Percentiles rank a stretch among this genome's conserved stretches.
Evolutionary conservation across 2,888 invertebrate genomes (phyloP).

Genomic region (Augiades crinisus): DNA sequence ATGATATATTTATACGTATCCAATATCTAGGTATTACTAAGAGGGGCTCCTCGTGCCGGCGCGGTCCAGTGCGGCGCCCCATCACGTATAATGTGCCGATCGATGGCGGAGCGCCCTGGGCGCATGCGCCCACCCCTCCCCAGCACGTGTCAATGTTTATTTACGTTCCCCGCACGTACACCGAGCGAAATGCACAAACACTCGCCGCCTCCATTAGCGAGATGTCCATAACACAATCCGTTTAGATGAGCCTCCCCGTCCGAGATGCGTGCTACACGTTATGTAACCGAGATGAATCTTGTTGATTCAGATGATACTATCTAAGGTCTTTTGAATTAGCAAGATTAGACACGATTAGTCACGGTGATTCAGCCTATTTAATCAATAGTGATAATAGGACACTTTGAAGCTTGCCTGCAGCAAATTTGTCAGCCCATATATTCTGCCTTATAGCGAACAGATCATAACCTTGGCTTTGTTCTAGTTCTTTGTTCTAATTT

Average conservation of each 20-base stretch:
- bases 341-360: too few species aligned
- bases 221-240: slow-evolving; percentile 1
- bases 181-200: slow-evolving; percentile 26
- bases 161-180: slow-evolving; percentile 65
- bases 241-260: neutral
- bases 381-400: too few species aligned
- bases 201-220: slow-evolving; percentile 15
- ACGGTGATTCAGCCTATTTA: too few species aligned
- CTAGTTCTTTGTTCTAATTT: too few species aligned
- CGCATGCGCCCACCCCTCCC: slow-evolving; percentile 62
- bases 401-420: too few species aligned
- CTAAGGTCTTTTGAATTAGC: too few species aligned
- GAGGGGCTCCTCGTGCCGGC: neutral
- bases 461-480: too few species aligned
- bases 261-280: neutral
- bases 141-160: slow-evolving; percentile 78
- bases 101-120: slow-evolving; percentile 33
- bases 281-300: too few species aligned
- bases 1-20: too few species aligned
- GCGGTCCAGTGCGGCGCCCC: slow-evolving; percentile 2
- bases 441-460: too few species aligned
- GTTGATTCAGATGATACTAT: neutral
- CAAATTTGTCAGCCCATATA: too few species aligned
- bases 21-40: too few species aligned
- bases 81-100: slow-evolving; percentile 50